phyloP scores from a whole-genome alignment of 2,888 invertebrate genomes.

The Nephrotoma guestfalica region DNA sequence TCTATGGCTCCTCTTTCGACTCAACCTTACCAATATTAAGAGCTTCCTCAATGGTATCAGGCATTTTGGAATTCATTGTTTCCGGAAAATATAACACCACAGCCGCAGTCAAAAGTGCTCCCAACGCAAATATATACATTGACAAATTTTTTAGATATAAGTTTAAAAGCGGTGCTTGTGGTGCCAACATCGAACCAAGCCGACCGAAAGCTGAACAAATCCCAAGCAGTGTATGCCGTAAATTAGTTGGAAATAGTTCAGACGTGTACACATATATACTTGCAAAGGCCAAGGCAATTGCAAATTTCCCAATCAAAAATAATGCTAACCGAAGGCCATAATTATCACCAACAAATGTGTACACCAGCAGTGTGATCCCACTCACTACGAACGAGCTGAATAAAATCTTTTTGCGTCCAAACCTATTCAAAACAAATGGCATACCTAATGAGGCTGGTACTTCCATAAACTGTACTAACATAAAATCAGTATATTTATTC shows the following conservation, averaged over 20 bases:
- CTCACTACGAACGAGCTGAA: conserved; percentile 42
- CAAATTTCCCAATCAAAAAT: conserved; percentile 48
- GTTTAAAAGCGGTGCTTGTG: conserved; percentile 47
- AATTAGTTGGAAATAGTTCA: conserved; percentile 55
- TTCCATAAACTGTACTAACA: conserved; percentile 40
- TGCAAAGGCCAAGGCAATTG: conserved; percentile 50
- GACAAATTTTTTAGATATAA: conserved; percentile 24
- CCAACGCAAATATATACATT: conserved; percentile 37
- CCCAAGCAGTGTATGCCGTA: conserved; percentile 49
- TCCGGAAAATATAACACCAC: conserved; percentile 41
- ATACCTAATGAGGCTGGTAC: conserved; percentile 57
- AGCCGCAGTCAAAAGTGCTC: conserved; percentile 35
- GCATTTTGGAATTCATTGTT: conserved; percentile 37
- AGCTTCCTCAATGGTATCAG: conserved; percentile 40
- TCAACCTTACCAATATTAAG: conserved; percentile 21
- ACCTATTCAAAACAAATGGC: conserved; percentile 45
- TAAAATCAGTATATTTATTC: conserved; percentile 62
- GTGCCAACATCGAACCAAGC: conserved; percentile 53
- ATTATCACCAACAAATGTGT: conserved; percentile 21
- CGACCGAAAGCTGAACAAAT: conserved; percentile 55
- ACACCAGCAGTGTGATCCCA: conserved; percentile 24
- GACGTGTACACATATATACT: conserved; percentile 52
- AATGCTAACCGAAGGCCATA: conserved; percentile 14
- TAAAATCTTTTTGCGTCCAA: conserved; percentile 45
- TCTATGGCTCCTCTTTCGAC: neutral